A percentile compares a stretch with the other conserved stretches of the same genome.
phyloP scores from a whole-genome alignment of 2,113 vertebrate species.

The Xiphias gladius region DNA sequence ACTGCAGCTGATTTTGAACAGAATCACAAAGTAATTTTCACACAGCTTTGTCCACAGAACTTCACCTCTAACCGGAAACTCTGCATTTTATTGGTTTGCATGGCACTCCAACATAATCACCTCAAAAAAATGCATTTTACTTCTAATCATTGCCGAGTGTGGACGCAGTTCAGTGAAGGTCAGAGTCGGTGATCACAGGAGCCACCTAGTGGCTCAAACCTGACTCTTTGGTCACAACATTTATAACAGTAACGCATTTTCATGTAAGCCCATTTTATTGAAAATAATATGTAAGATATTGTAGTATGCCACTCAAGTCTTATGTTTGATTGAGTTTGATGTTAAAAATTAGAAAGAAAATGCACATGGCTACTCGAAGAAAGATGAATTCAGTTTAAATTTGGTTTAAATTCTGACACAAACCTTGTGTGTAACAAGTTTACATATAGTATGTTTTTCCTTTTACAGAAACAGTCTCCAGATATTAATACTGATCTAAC shows the following conservation, averaged over 20 bases:
- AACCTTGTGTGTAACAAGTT: neutral
- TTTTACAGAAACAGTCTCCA: neutral
- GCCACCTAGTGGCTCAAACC: constrained; percentile 55
- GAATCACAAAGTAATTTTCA: neutral
- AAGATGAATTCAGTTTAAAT: constrained; percentile 5
- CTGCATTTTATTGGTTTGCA: neutral
- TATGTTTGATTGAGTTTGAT: neutral
- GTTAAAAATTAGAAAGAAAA: neutral
- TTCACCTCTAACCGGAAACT: neutral
- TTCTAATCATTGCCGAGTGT: neutral
- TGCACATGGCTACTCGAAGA: constrained; percentile 5
- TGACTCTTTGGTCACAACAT: neutral
- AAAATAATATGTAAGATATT: constrained; percentile 35
- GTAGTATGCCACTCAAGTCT: constrained; percentile 1
- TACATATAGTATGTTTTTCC: neutral
- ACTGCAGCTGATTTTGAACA: neutral
- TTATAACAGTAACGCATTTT: constrained; percentile 1
- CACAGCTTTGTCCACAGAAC: neutral
- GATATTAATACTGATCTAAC: neutral
- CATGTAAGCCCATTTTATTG: constrained; percentile 45
- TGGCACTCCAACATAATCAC: neutral
- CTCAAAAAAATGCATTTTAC: neutral
- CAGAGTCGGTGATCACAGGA: constrained; percentile 24
- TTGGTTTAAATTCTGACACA: neutral
- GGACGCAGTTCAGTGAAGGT: constrained; percentile 23